phyloP scores from a whole-genome alignment of 1,140 invertebrate species.

The Macrobrachium rosenbergii region DNA sequence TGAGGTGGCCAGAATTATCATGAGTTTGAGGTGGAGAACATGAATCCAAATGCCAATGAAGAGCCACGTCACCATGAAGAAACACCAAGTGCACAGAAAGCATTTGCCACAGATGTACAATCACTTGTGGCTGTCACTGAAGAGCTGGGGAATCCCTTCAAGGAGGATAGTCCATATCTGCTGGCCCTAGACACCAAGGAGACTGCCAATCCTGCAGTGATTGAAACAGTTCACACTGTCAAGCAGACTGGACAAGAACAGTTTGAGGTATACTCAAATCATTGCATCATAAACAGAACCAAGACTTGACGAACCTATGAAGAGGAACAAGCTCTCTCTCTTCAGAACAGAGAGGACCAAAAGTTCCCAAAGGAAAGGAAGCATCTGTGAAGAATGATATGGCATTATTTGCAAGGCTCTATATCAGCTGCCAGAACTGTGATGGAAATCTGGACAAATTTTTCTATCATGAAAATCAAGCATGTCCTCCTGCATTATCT shows the following conservation, averaged over 20 bases:
- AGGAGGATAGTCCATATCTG: not conserved
- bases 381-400: not conserved
- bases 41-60: not conserved
- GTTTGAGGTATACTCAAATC: not conserved
- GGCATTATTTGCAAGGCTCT: not conserved
- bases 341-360: not conserved
- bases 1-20: not conserved
- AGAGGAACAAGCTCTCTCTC: not conserved
- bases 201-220: not conserved
- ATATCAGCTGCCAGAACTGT: not conserved
- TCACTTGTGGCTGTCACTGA: not conserved
- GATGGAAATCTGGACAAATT: not conserved
- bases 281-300: not conserved
- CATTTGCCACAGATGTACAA: conserved; percentile 1
- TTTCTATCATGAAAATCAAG: not conserved
- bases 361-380: not conserved
- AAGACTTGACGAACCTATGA: not conserved
- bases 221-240: not conserved
- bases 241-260: not conserved
- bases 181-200: not conserved
- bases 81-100: conserved; percentile 3
- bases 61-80: not conserved
- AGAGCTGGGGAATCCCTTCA: not conserved
- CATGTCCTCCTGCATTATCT: no score
- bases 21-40: not conserved